Evolutionary conservation across 2,888 invertebrate genomes (phyloP).

Genomic region (Lepidonotus clava): DNA sequence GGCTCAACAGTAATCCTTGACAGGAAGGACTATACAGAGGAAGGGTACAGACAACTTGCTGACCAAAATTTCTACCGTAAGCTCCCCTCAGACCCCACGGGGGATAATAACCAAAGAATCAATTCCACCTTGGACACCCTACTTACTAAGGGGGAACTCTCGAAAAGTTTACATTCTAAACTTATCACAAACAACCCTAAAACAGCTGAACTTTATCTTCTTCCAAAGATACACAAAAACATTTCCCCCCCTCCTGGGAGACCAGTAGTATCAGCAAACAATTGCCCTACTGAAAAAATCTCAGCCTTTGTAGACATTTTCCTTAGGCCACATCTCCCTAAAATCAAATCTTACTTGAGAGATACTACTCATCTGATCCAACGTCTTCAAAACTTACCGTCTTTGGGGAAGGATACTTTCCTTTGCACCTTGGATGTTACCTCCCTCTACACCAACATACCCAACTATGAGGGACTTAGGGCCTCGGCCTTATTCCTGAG

Average conservation of each 20-base stretch:
- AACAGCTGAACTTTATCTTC: background rate
- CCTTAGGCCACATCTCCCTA: background rate
- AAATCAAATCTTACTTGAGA: background rate
- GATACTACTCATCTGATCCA: no score
- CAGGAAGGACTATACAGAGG: no score
- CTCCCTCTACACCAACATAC: conserved; percentile 6
- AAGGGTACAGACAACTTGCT: no score
- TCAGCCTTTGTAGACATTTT: background rate
- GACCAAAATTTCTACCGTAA: no score
- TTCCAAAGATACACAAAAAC: conserved; percentile 29
- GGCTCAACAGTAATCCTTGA: no score
- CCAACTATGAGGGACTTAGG: background rate
- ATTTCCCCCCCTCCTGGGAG: background rate
- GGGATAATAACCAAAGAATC: background rate
- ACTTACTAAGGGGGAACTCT: background rate
- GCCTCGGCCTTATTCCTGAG: background rate
- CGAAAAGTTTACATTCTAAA: background rate
- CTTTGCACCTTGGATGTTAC: background rate
- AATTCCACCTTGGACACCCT: background rate
- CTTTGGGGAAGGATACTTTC: background rate
- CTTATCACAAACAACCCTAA: background rate
- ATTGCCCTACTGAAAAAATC: conserved; percentile 1
- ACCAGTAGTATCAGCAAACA: background rate
- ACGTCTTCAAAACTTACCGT: background rate
- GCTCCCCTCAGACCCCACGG: no score